Evolutionary conservation across 2,113 vertebrate species (phyloP), one percentile per base, ranked within the genome.

Genomic region (Garra rufa): DNA sequence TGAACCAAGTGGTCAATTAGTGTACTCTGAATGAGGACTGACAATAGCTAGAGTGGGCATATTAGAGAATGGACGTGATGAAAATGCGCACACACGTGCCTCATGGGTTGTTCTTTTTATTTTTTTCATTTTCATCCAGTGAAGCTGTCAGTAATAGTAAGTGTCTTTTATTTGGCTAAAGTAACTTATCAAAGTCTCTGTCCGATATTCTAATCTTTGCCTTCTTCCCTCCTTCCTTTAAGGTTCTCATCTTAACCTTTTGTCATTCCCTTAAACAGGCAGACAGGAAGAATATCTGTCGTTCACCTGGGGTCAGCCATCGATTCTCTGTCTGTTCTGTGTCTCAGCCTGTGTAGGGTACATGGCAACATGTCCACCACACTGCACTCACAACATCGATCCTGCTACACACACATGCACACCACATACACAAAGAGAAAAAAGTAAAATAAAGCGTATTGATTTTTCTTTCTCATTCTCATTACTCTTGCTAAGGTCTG

Each of bases 1-100:
- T 88, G 87, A 87, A 84, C 82, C 80, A 82, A 85, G 63, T 1
- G 17, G 77, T 85, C 85, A 90, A 87, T 91, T 89, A 76, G 83
- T 82, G 61, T 79, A 82, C 77, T 87, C 85, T 76, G 13, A 84
- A 57, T 38, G 50, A 69, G 52, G 63, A 80, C 69, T 55, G 57
- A 70, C 79, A 71, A 67, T 63, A 67, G 84, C 88, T 87, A 81
- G 84, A 85, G 80, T 44, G 46, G 57, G 17, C 17, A 67, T 15
- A 50, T 57, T 61, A 24, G 34, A 71, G 28, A 41, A 82, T 75
- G 41, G n/a, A 83, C 14, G 15, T 30, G 43, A 48, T 57, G 43
- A 67, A 69, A 55, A 7, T 11, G 24, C 28, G 13, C 65, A 21
- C 67, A 46, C 55, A 82, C 70, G 24, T 24, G 6, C 50, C 10